Base-by-base conservation (phyloP, 2,888 invertebrate genomes). In the Andrena camellia region DNA sequence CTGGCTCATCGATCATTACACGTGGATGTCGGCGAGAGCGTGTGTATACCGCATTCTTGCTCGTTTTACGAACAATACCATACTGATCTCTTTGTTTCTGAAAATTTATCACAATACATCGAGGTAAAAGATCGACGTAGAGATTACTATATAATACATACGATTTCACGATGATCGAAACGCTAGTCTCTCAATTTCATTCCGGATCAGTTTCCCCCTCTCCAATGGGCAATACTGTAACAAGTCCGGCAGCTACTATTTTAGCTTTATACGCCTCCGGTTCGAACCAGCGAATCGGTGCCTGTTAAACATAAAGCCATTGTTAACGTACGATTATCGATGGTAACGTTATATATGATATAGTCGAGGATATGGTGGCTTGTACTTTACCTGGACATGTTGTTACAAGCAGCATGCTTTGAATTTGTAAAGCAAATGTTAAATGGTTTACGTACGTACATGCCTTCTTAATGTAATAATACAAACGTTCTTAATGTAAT, bases 281-380 rank as follows among this genome's bases (percentile, higher is more conserved):
- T 93, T 94, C 94, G 93, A 94, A 94, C 93, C 93, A 94, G 92
- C 92, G 92, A 93, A 94, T 93, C 93, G 94, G 93, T 91, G 91
- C 90, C 94, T 94, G 89, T 78, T 20, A 75, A 88, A 69, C 23
- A 23, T 73, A 81, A 81, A 77, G 54, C 50, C n/a, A 63, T 62
- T 13, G 8, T 35, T 78, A 48, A 59, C 35, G n/a, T 67, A 50
- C 13, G 23, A 57, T 26, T 52, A 57, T 67, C 35, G 17, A 50
- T 35, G 7, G 26, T 8, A 48, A 57, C 4, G n/a, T 17, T 17
- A 35, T 42, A 26, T 42, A 5, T 17, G 29, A 50, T 62, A 31
- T 42, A 42, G 2, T 59, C 50, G 17, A 20, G 50, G 57, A 31
- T n/a, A 35, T 23, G n/a, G 10, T 63, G 54, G 1, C 57, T 26